phyloP scores from a whole-genome alignment of 1,140 invertebrate species.

The Sycobia sp. region DNA sequence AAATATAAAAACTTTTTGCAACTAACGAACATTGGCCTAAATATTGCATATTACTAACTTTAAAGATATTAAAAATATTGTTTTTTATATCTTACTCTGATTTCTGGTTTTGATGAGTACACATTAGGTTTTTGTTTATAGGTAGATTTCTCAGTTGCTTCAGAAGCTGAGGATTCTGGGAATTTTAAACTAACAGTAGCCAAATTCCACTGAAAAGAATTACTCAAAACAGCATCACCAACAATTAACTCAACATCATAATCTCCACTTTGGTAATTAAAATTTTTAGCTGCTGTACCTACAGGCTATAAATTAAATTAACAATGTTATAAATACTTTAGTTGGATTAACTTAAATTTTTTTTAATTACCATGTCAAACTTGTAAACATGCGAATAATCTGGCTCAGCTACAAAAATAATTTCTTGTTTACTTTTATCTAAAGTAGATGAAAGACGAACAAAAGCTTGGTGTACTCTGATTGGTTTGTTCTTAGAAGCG shows the following conservation, averaged over 20 bases:
- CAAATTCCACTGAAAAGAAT: slow-evolving; percentile 86
- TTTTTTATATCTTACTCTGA: slow-evolving; percentile 64
- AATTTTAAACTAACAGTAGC: slow-evolving; percentile 80
- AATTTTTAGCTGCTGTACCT: slow-evolving; percentile 78
- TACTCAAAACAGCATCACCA: slow-evolving; percentile 88
- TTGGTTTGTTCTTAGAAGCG: slow-evolving; percentile 68
- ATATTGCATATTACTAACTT: no score
- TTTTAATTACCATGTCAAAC: slow-evolving; percentile 79
- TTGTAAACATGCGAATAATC: slow-evolving; percentile 84
- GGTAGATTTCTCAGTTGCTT: slow-evolving; percentile 51
- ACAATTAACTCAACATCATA: slow-evolving; percentile 87
- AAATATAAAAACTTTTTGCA: slow-evolving; percentile 42
- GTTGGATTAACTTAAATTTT: background rate
- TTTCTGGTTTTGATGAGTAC: slow-evolving; percentile 79
- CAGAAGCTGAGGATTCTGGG: slow-evolving; percentile 51
- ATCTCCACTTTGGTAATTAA: slow-evolving; percentile 75
- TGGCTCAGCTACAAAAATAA: slow-evolving; percentile 92
- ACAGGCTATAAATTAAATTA: slow-evolving; percentile 71
- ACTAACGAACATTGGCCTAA: slow-evolving; percentile 56
- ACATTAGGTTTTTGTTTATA: slow-evolving; percentile 54
- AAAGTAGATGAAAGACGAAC: slow-evolving; percentile 71
- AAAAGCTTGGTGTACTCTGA: slow-evolving; percentile 91
- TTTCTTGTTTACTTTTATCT: slow-evolving; percentile 74
- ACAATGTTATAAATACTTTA: slow-evolving; percentile 21
- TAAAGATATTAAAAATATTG: no score